Evolutionary conservation across 2,113 vertebrate genomes (phyloP).

Genomic region (Hippocampus abdominalis): DNA sequence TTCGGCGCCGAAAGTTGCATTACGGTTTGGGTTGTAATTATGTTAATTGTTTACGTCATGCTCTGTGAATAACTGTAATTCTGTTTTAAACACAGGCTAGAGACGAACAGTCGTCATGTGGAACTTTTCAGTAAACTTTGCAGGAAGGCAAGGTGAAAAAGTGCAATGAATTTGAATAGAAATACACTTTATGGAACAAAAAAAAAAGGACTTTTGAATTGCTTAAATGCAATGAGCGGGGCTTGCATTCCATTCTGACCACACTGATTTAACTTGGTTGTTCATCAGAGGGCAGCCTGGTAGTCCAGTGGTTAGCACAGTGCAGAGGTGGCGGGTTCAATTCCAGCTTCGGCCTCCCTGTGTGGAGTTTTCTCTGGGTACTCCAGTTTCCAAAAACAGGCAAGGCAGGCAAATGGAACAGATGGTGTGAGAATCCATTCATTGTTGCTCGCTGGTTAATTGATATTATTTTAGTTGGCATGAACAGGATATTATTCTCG

Average conservation of each 20-base stretch:
- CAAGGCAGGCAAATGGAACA: no score
- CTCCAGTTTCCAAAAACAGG: no score
- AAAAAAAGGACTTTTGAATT: neutral
- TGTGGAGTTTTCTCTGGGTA: no score
- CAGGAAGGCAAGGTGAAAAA: neutral
- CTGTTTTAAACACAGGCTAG: conserved; percentile 41
- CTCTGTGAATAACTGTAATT: conserved; percentile 45
- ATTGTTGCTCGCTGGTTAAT: no score
- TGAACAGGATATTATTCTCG: no score
- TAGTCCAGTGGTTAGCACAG: no score
- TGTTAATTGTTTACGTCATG: conserved; percentile 55
- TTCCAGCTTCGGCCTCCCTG: no score
- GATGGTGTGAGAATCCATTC: no score
- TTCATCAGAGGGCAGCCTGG: neutral
- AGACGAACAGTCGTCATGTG: conserved; percentile 23
- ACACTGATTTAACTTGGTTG: neutral
- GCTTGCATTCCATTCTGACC: neutral
- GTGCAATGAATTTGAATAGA: neutral
- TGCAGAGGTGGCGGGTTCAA: no score
- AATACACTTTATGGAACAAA: neutral
- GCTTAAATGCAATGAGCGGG: neutral
- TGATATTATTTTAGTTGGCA: no score
- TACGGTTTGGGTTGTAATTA: conserved; percentile 49
- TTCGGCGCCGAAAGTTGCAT: conserved; percentile 37
- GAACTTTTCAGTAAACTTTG: conserved; percentile 2